These are phyloP conservation scores for Musca vetustissima DNA, from an alignment of 1,140 invertebrate genomes.

Conservation along the genomic window DNA sequence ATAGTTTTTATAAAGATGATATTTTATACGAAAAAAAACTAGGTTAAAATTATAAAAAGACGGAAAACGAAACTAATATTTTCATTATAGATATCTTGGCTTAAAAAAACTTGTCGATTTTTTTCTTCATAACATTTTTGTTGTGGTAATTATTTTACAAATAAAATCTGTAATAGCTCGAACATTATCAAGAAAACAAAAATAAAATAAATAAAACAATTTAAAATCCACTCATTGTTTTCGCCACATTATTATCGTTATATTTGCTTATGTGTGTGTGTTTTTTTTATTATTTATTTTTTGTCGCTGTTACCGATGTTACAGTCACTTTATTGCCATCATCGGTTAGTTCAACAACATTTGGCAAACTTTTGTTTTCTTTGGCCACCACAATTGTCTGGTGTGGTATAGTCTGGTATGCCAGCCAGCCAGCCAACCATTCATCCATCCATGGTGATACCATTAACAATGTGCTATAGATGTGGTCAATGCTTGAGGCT, in stretches of 20 bases:
- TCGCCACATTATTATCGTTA: not conserved
- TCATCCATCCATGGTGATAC: not conserved
- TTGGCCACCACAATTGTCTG: slow-evolving; percentile 1
- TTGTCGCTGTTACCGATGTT: no score
- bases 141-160: not conserved
- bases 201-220: not conserved
- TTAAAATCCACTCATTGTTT: slow-evolving; percentile 17
- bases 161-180: not conserved
- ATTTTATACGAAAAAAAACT: not conserved
- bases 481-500: slow-evolving; percentile 15
- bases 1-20: no score
- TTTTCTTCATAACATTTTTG: not conserved
- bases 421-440: no score
- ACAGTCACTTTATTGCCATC: no score
- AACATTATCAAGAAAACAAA: not conserved
- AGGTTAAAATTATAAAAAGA: slow-evolving; percentile 11
- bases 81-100: not conserved
- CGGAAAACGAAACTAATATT: not conserved
- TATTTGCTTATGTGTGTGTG: not conserved
- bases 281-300: no score
- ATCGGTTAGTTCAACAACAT: no score
- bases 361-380: slow-evolving; percentile 19
- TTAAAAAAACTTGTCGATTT: not conserved
- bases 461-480: slow-evolving; percentile 7
- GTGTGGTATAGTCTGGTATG: not conserved